These are phyloP conservation scores for Corvus hawaiiensis DNA, from an alignment of 2,113 vertebrate species.

Conservation along the genomic window DNA sequence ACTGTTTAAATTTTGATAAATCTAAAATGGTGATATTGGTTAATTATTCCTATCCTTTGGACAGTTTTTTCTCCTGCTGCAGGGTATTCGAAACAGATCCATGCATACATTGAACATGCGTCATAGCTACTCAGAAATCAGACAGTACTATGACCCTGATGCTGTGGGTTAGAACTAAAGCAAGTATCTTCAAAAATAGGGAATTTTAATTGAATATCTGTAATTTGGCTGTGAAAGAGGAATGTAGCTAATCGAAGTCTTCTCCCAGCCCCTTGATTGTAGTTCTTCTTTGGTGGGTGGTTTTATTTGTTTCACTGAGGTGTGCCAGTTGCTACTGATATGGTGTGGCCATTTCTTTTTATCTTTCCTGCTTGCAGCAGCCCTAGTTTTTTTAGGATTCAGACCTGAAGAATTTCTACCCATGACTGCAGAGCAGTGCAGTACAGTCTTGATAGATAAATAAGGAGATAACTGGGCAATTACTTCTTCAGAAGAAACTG, in stretches of 20 bases:
- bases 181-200: not conserved
- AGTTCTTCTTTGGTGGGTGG: not conserved
- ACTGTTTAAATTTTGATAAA: not conserved
- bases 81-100: not conserved
- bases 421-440: not conserved
- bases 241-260: not conserved
- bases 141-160: not conserved
- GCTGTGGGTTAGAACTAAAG: not conserved
- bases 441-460: not conserved
- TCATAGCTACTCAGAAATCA: not conserved
- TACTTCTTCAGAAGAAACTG: not conserved
- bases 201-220: not conserved
- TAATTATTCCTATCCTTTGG: not conserved
- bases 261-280: not conserved
- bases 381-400: not conserved
- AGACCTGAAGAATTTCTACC: not conserved
- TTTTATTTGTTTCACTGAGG: not conserved
- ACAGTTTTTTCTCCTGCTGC: not conserved
- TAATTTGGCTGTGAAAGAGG: not conserved
- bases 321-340: not conserved
- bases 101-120: not conserved
- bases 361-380: not conserved
- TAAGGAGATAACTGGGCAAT: not conserved
- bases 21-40: not conserved
- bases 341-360: not conserved